Percentiles rank a stretch among this genome's conserved stretches.
These are phyloP conservation scores for Helicoverpa assulta DNA, from an alignment of 2,888 invertebrate species.

Conservation along the genomic window DNA sequence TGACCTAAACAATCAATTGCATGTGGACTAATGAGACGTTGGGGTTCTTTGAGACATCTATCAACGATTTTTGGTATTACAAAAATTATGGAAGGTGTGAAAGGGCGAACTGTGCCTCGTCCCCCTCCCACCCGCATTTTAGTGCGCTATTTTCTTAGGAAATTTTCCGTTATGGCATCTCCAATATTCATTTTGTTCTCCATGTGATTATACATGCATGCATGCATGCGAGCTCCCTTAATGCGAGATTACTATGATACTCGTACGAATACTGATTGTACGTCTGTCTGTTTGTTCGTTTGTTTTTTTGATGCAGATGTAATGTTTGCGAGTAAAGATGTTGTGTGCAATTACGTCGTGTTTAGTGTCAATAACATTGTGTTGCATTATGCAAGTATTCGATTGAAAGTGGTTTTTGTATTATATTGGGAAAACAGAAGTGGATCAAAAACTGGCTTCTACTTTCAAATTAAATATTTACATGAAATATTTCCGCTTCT, in stretches of 20 bases:
- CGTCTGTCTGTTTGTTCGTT: slow-evolving; percentile 1
- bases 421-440: background rate
- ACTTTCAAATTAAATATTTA: background rate
- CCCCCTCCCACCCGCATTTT: too few relatives aligned
- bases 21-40: too few relatives aligned
- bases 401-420: background rate
- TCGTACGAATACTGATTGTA: slow-evolving; percentile 17
- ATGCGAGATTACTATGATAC: slow-evolving; percentile 40
- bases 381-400: background rate
- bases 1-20: too few relatives aligned
- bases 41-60: too few relatives aligned
- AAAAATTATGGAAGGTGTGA: too few relatives aligned
- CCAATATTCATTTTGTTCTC: too few relatives aligned
- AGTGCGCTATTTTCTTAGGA: too few relatives aligned
- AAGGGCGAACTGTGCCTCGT: too few relatives aligned
- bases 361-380: slow-evolving; percentile 18
- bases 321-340: slow-evolving; percentile 7
- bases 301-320: slow-evolving; percentile 14
- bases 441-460: background rate
- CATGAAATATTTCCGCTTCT: background rate
- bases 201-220: slow-evolving; percentile 39
- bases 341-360: background rate
- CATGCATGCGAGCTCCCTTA: slow-evolving; percentile 21
- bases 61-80: too few relatives aligned
- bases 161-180: too few relatives aligned